Percentiles rank a stretch among this genome's conserved stretches.
Conservation (phyloP, 2,888 invertebrate genomes). For the Tachystola acroxantha region DNA sequence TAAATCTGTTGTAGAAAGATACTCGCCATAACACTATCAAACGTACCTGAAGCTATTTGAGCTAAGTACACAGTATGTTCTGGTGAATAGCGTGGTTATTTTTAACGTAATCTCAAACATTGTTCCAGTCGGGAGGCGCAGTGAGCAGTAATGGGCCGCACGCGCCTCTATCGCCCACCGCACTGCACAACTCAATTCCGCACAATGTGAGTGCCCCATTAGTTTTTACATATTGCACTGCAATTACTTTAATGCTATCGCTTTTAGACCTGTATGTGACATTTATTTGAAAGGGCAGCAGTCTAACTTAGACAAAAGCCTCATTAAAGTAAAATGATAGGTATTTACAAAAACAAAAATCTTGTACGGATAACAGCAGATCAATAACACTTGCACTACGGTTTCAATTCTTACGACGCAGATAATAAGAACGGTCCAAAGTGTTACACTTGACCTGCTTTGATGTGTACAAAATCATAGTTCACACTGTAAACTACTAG, state of each 20-base stretch:
- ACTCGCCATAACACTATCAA: too few relatives aligned
- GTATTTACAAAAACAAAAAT: too few relatives aligned
- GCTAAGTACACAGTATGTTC: constrained; percentile 19
- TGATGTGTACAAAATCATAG: too few relatives aligned
- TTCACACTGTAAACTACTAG: too few relatives aligned
- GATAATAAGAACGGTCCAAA: too few relatives aligned
- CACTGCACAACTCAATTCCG: constrained; percentile 66
- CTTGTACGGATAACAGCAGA: too few relatives aligned
- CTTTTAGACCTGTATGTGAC: neutral
- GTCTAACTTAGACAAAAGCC: too few relatives aligned
- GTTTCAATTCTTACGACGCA: too few relatives aligned
- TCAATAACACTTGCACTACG: too few relatives aligned
- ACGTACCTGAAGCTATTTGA: constrained; percentile 1
- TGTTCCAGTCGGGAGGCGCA: constrained; percentile 64
- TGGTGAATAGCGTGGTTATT: constrained; percentile 28
- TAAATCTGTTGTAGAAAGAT: too few relatives aligned
- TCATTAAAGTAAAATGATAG: too few relatives aligned
- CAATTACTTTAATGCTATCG: neutral
- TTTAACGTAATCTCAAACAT: constrained; percentile 34
- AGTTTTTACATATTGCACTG: constrained; percentile 1
- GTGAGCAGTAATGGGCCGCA: constrained; percentile 70
- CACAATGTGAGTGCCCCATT: constrained; percentile 58
- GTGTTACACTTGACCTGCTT: too few relatives aligned
- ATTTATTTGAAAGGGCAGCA: neutral
- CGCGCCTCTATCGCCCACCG: constrained; percentile 72